These are phyloP conservation scores for Scaptomyza cyrtandrae DNA, from an alignment of 2,888 invertebrate genomes.

Conservation along the genomic window DNA sequence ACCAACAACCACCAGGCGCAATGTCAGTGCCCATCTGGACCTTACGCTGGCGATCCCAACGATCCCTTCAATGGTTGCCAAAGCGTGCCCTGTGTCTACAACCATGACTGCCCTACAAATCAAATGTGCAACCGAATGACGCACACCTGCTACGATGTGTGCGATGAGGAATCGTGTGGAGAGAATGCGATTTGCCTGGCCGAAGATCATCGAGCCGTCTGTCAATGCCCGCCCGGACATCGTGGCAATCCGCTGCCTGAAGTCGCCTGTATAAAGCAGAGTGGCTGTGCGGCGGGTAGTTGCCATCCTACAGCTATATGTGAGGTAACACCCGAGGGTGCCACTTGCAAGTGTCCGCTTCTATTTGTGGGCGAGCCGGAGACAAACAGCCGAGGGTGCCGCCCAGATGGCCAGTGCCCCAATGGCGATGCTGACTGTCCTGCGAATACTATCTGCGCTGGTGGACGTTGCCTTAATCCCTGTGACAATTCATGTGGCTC, in stretches of 20 bases:
- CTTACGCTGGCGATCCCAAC: slow-evolving; percentile 93
- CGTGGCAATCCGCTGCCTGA: slow-evolving; percentile 93
- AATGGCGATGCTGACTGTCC: slow-evolving; percentile 91
- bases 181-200: slow-evolving; percentile 94
- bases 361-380: slow-evolving; percentile 89
- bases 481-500: slow-evolving; percentile 93
- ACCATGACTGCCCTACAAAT: slow-evolving; percentile 91
- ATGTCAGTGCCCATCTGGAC: slow-evolving; percentile 95
- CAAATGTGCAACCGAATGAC: slow-evolving; percentile 93
- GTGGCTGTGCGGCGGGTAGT: slow-evolving; percentile 90
- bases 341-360: slow-evolving; percentile 91
- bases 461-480: slow-evolving; percentile 91
- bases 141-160: slow-evolving; percentile 92
- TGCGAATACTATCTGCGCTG: slow-evolving; percentile 89
- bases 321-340: slow-evolving; percentile 88
- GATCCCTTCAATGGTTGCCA: slow-evolving; percentile 90
- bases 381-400: slow-evolving; percentile 90
- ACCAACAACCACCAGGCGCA: slow-evolving; percentile 95
- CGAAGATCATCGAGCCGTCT: slow-evolving; percentile 92
- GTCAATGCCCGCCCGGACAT: slow-evolving; percentile 94
- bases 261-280: slow-evolving; percentile 89
- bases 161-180: slow-evolving; percentile 93
- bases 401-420: slow-evolving; percentile 90
- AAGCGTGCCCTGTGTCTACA: slow-evolving; percentile 93
- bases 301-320: slow-evolving; percentile 93